Evolutionary conservation across 1,140 invertebrate species (phyloP).

Genomic region (Bilobella aurantiaca): DNA sequence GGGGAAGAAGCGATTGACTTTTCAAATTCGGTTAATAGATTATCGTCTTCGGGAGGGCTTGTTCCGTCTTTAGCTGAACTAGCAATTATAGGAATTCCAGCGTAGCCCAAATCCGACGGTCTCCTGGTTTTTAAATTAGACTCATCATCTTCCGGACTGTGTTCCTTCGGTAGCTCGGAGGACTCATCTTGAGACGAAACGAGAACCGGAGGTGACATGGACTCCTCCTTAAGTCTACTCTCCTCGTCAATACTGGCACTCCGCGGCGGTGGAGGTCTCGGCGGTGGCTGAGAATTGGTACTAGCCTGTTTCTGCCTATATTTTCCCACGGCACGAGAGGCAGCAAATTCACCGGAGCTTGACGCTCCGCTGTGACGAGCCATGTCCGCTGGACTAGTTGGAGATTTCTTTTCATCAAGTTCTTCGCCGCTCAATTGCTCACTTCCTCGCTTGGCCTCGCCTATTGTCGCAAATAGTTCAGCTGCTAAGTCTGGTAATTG

Average conservation of each 20-base stretch:
- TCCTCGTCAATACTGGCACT: constrained; percentile 9
- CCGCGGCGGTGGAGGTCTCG: constrained; percentile 28
- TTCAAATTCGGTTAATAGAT: constrained; percentile 12
- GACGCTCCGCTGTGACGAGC: constrained; percentile 34
- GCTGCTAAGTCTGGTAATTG: constrained; percentile 44
- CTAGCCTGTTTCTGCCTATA: constrained; percentile 63
- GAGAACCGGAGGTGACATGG: background rate
- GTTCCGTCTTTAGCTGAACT: background rate
- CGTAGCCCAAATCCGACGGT: constrained; percentile 1
- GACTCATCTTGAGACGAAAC: background rate
- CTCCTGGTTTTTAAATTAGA: background rate
- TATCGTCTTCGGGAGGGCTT: background rate
- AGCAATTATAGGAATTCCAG: background rate
- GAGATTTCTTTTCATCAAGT: background rate
- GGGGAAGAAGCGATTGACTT: constrained; percentile 14
- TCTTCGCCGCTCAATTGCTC: background rate
- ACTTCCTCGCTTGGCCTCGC: constrained; percentile 52
- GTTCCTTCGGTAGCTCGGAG: background rate
- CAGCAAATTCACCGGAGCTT: constrained; percentile 59
- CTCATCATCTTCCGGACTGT: background rate
- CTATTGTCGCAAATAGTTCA: constrained; percentile 59
- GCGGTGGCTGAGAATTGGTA: constrained; percentile 35
- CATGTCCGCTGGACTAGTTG: constrained; percentile 6
- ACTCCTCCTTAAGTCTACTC: background rate
- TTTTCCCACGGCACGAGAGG: constrained; percentile 67